A percentile compares a stretch with the other conserved stretches of the same genome.
phyloP scores from a whole-genome alignment of 2,888 invertebrate genomes.

The Thymelicus lineola region DNA sequence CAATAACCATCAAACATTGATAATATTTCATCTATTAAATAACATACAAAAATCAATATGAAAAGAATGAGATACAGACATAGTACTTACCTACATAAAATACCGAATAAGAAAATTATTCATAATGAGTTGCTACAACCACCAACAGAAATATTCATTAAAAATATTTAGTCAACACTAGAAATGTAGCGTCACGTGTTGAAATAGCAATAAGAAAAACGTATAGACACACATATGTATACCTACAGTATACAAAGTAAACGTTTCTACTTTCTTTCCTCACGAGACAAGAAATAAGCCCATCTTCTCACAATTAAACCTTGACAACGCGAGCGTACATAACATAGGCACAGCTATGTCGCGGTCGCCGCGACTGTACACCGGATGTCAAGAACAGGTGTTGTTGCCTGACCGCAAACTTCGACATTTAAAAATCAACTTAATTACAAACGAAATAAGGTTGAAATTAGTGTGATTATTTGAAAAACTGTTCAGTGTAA shows the following conservation, averaged over 20 bases:
- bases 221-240: too few species aligned
- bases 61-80: too few species aligned
- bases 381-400: conserved; percentile 58
- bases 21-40: too few species aligned
- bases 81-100: too few species aligned
- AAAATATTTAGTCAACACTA: too few species aligned
- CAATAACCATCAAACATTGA: too few species aligned
- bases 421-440: conserved; percentile 8
- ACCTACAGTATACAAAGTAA: neutral
- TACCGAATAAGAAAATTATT: neutral
- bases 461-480: neutral
- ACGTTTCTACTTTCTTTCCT: conserved; percentile 19
- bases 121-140: neutral
- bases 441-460: neutral
- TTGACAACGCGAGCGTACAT: conserved; percentile 34
- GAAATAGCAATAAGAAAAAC: too few species aligned
- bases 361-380: conserved; percentile 42
- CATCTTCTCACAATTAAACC: conserved; percentile 37
- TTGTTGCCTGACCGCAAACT: conserved; percentile 56
- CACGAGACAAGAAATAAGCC: conserved; percentile 25
- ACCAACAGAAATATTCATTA: neutral
- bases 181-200: too few species aligned
- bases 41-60: too few species aligned
- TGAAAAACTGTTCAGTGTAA: conserved; percentile 6
- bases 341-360: conserved; percentile 19